These are phyloP conservation scores for Apodemus speciosus DNA, from an alignment of 2,113 vertebrate genomes.

Conservation along the genomic window DNA sequence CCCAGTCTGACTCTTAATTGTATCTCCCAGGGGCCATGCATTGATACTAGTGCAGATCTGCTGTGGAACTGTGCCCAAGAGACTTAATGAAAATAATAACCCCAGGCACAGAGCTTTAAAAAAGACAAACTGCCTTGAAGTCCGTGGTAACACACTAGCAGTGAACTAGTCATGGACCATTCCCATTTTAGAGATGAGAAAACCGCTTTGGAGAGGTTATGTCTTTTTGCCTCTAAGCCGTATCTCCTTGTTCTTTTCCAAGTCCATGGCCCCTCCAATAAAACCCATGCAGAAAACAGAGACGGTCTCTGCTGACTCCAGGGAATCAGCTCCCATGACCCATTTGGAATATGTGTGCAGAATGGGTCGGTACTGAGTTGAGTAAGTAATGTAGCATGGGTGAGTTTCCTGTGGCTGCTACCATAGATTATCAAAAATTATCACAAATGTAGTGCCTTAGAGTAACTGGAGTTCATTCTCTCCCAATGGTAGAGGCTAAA, in stretches of 20 bases:
- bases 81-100: slow-evolving; percentile 6
- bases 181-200: slow-evolving; percentile 11
- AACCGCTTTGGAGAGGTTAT: background rate
- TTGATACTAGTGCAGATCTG: background rate
- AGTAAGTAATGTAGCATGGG: background rate
- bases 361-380: background rate
- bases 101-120: background rate
- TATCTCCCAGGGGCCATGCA: background rate
- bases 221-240: background rate
- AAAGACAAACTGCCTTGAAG: background rate
- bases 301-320: background rate
- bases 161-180: background rate
- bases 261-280: background rate
- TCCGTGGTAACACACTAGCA: background rate
- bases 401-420: background rate
- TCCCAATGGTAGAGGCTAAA: background rate
- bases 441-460: background rate
- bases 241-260: background rate
- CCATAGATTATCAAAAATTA: background rate
- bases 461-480: background rate
- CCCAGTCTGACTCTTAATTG: background rate
- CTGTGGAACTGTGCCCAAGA: background rate
- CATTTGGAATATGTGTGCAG: background rate
- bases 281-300: background rate
- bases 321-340: background rate